A percentile compares a stretch with the other conserved stretches of the same genome.
Conservation (phyloP, 2,113 vertebrate genomes). For the Neolamprologus caudopunctatus region DNA sequence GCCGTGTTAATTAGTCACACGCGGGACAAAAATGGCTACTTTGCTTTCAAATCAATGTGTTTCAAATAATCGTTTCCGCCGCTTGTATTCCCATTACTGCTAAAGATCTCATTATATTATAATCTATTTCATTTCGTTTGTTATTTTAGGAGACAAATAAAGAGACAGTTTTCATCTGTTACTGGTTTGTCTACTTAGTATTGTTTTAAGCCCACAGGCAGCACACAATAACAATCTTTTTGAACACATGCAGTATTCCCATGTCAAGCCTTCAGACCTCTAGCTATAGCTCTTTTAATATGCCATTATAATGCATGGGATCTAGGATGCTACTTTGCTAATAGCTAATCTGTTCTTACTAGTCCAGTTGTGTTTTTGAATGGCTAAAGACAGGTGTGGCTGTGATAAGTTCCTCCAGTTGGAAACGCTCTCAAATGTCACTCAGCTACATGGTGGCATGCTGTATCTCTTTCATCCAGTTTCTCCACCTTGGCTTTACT, state of each 20-base stretch:
- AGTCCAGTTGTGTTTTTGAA: constrained; percentile 42
- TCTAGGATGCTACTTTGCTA: constrained; percentile 5
- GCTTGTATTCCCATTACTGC: not conserved
- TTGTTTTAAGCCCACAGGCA: not conserved
- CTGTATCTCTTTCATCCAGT: not conserved
- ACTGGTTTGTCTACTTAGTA: not conserved
- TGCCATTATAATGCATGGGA: not conserved
- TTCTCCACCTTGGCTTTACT: not conserved
- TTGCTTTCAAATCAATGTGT: not conserved
- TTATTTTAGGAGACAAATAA: not conserved
- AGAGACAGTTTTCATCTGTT: not conserved
- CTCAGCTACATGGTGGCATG: not conserved
- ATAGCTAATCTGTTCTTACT: constrained; percentile 30
- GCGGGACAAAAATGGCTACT: not conserved
- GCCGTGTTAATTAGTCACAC: not conserved
- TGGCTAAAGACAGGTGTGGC: constrained; percentile 60
- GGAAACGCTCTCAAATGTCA: constrained; percentile 55
- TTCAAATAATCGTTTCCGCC: not conserved
- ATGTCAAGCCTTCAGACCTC: not conserved
- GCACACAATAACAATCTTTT: not conserved
- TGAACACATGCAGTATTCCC: not conserved
- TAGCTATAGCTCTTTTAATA: not conserved
- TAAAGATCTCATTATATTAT: not conserved
- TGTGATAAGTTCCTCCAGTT: constrained; percentile 42
- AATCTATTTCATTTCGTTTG: not conserved